Conservation (phyloP, 2,113 vertebrate species). For the Hystrix brachyura region DNA sequence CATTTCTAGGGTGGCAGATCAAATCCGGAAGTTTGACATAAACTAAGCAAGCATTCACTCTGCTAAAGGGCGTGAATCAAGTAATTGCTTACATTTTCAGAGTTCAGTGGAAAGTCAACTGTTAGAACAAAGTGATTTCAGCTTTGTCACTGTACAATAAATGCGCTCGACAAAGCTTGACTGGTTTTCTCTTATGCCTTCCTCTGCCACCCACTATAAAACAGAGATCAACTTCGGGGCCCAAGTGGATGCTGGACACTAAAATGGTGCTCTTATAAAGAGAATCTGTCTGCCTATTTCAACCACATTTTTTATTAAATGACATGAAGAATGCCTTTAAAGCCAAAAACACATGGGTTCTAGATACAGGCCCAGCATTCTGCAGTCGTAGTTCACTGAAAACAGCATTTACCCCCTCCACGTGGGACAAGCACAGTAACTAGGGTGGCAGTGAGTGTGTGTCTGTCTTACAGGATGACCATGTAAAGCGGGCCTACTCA, state of each 20-base stretch:
- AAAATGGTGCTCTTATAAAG: neutral
- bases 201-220: slow-evolving; percentile 36
- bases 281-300: neutral
- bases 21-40: slow-evolving; percentile 81
- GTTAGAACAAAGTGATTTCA: slow-evolving; percentile 73
- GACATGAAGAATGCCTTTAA: neutral
- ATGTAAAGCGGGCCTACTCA: neutral
- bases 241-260: neutral
- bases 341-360: neutral
- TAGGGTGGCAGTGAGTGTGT: neutral
- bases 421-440: accelerated
- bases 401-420: neutral
- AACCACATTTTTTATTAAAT: neutral
- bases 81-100: slow-evolving; percentile 73
- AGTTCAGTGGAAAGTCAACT: slow-evolving; percentile 79
- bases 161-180: slow-evolving; percentile 38
- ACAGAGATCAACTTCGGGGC: slow-evolving; percentile 32
- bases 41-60: slow-evolving; percentile 70
- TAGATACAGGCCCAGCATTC: neutral
- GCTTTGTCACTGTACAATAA: slow-evolving; percentile 74
- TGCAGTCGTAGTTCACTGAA: neutral
- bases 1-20: slow-evolving; percentile 74
- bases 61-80: slow-evolving; percentile 71
- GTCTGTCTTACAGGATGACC: neutral
- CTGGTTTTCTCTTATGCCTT: slow-evolving; percentile 60